Evolutionary conservation across 2,888 invertebrate species (phyloP).

Genomic region (Parthenolecanium corni): DNA sequence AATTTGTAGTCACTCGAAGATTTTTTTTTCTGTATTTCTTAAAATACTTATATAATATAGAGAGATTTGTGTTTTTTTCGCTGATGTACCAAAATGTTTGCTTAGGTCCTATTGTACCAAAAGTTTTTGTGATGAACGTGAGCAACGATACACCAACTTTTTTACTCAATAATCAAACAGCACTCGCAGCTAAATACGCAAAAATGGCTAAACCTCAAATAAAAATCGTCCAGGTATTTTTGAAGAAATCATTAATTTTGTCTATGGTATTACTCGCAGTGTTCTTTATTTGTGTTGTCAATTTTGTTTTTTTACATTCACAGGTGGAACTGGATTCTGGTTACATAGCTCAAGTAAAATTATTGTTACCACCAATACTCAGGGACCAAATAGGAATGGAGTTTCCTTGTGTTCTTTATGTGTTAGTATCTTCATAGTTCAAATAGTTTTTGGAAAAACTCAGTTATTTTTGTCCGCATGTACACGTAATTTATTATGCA

Average conservation of each 20-base stretch:
- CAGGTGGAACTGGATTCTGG: conserved; percentile 53
- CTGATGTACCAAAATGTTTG: no score
- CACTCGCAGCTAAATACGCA: conserved; percentile 50
- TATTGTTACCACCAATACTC: conserved; percentile 70
- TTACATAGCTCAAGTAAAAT: conserved; percentile 59
- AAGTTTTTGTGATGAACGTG: conserved; percentile 52
- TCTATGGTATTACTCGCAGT: background rate
- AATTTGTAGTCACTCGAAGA: no score
- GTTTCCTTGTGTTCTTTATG: conserved; percentile 66
- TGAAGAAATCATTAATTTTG: background rate
- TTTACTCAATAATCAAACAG: conserved; percentile 57
- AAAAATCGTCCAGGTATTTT: conserved; percentile 57
- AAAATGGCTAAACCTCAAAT: conserved; percentile 63
- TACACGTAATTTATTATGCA: no score
- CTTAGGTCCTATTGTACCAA: conserved; percentile 55
- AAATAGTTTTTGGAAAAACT: no score
- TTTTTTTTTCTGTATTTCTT: no score
- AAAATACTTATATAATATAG: no score
- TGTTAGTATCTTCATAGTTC: no score
- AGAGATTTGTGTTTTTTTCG: no score
- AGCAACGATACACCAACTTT: conserved; percentile 48
- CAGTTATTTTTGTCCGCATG: no score
- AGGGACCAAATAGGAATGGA: conserved; percentile 70
- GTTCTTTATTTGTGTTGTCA: conserved; percentile 28
- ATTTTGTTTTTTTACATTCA: conserved; percentile 36